Base-by-base conservation (phyloP, 2,888 invertebrate species). In the Frankliniella intonsa region DNA sequence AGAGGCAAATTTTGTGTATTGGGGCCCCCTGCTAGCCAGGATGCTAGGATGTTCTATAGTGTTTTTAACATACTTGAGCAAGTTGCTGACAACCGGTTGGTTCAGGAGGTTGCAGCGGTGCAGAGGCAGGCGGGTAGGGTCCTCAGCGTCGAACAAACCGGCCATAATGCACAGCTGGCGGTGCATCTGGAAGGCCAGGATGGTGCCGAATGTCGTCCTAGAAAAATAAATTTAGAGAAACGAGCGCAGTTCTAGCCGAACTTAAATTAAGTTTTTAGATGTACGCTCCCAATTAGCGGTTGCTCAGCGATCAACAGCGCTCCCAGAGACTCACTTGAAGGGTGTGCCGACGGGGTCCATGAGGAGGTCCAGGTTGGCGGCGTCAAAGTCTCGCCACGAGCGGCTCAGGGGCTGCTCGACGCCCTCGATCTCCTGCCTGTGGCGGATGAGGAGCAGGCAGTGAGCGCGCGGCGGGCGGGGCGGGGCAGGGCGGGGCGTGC, bases 121-220 rank as follows among this genome's bases (percentile, higher is more conserved):
- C 69, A 76, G 25, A 12, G 69, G 69, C 11, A 76, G 69, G 22
- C 69, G 69, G 22, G 10, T 76, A 8, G 69, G 69, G 69, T 76
- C 69, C 69, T 76, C 69, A 12, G 69, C 69, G 69, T 76, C 69
- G 69, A 76, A 76, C 22, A 76, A 25, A 12, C 69, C 69, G 11
- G 69, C 69, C 69, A 22, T 25, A 22, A 12, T 25, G 69, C 69
- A 76, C 22, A 76, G 69, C 69, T 76, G 69, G 11, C 69, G 69
- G 69, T 76, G 69, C 69, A 76, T 25, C 69, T 76, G 69, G 69
- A 76, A 76, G 69, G 69, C 69, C 22, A 76, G 69, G 69, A 76
- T 76, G 11, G 25, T 76, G 8, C 69, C 69, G 69, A 76, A 76
- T 1, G 25, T 76, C 69, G 69, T 76, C 69, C 69, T 76, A 22